Evolutionary conservation across 2,888 invertebrate species (phyloP).

Genomic region (Lasioglossum oenotherae): DNA sequence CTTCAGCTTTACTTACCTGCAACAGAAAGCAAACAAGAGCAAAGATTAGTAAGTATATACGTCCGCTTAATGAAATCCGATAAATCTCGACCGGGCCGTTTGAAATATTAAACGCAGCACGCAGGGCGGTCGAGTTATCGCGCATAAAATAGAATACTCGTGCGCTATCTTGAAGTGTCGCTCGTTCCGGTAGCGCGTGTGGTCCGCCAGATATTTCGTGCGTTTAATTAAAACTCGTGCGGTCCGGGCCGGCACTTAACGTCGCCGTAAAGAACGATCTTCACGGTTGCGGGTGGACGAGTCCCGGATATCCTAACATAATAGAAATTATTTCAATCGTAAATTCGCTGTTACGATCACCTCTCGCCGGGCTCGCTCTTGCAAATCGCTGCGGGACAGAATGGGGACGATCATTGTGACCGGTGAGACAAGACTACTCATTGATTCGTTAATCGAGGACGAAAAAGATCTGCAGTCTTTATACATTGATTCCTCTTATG

Average conservation of each 20-base stretch:
- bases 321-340: slow-evolving; percentile 27
- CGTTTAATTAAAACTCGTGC: slow-evolving; percentile 47
- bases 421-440: not conserved
- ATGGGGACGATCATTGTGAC: not conserved
- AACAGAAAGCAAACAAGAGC: slow-evolving; percentile 44
- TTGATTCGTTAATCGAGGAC: not conserved
- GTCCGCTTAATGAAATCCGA: slow-evolving; percentile 26
- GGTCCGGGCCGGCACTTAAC: slow-evolving; percentile 20
- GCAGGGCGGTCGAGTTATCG: slow-evolving; percentile 34
- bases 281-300: not conserved
- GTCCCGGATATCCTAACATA: slow-evolving; percentile 4
- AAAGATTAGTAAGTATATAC: slow-evolving; percentile 29
- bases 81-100: slow-evolving; percentile 24
- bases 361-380: not conserved
- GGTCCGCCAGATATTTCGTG: slow-evolving; percentile 8
- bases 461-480: not conserved
- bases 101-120: slow-evolving; percentile 19
- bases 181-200: slow-evolving; percentile 33
- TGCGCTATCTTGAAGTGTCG: slow-evolving; percentile 47
- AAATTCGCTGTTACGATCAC: slow-evolving; percentile 25
- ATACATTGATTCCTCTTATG: not conserved
- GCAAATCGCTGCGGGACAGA: not conserved
- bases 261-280: slow-evolving; percentile 24
- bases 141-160: slow-evolving; percentile 48
- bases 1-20: slow-evolving; percentile 60